Evolutionary conservation across 53 echinoderm and acorn worm genomes (phyloP).

Genomic region (Arbacia lixula): DNA sequence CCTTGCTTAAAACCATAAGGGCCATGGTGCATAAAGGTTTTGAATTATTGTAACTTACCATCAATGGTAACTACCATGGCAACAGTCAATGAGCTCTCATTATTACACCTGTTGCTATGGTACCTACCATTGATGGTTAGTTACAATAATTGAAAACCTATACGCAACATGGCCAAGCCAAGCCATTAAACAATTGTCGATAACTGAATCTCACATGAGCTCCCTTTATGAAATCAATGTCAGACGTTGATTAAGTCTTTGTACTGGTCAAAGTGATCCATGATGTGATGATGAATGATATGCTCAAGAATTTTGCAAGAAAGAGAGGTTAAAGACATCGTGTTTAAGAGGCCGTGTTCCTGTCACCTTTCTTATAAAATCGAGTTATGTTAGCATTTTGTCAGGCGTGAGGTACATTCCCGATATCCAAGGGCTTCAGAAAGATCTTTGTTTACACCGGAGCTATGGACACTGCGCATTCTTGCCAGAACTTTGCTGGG

Average conservation of each 20-base stretch:
- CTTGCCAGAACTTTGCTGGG: neutral
- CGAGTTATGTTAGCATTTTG: conserved; percentile 34
- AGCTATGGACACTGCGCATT: neutral
- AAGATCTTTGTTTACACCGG: conserved; percentile 19
- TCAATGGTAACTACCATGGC: no score
- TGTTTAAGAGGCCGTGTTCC: conserved; percentile 4
- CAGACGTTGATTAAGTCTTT: conserved; percentile 9
- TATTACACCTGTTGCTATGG: no score
- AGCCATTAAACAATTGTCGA: conserved; percentile 5
- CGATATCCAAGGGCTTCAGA: conserved; percentile 16
- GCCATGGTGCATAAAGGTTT: no score
- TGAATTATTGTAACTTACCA: no score
- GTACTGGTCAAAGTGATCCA: conserved; percentile 19
- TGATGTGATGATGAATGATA: conserved; percentile 50
- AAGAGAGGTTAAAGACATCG: conserved; percentile 44
- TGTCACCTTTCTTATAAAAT: conserved; percentile 50
- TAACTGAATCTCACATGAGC: no score
- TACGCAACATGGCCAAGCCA: neutral
- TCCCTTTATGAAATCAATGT: conserved; percentile 27
- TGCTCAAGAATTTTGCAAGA: conserved; percentile 51
- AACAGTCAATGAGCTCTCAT: no score
- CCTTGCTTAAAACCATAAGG: conserved; percentile 25
- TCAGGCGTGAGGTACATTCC: conserved; percentile 12
- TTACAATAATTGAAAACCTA: no score
- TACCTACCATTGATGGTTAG: no score